Evolutionary conservation across 2,113 vertebrate species (phyloP).

Genomic region (Oncorhynchus clarkii): DNA sequence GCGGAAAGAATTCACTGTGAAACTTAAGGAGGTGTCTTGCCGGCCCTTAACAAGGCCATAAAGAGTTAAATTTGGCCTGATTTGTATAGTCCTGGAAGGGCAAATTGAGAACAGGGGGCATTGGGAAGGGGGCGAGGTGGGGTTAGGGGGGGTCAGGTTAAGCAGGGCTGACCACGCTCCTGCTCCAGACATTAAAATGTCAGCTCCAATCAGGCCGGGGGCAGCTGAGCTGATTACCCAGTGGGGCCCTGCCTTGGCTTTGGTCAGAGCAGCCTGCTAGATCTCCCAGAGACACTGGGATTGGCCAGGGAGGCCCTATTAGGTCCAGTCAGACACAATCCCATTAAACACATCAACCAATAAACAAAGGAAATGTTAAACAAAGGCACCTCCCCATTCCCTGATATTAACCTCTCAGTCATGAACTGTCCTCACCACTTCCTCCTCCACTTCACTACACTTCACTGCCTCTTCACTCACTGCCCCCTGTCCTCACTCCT

Average conservation of each 20-base stretch:
- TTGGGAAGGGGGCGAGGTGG: conserved; percentile 32
- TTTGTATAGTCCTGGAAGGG: conserved; percentile 76
- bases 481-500: neutral
- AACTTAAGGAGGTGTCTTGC: conserved; percentile 64
- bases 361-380: conserved; percentile 82
- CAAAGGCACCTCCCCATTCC: conserved; percentile 79
- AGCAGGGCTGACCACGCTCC: conserved; percentile 76
- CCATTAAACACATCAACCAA: conserved; percentile 81
- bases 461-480: conserved; percentile 41
- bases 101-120: conserved; percentile 76
- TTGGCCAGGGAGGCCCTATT: conserved; percentile 70
- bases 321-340: conserved; percentile 79
- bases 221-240: conserved; percentile 78
- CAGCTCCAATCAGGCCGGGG: conserved; percentile 77
- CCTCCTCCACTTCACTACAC: conserved; percentile 22
- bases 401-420: conserved; percentile 73
- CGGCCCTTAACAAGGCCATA: conserved; percentile 72
- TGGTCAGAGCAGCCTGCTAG: conserved; percentile 66
- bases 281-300: conserved; percentile 69
- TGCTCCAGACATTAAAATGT: conserved; percentile 83
- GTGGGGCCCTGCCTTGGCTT: conserved; percentile 67
- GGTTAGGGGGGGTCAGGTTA: conserved; percentile 71
- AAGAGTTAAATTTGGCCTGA: conserved; percentile 82
- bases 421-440: conserved; percentile 41
- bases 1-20: conserved; percentile 61